A percentile compares a stretch with the other conserved stretches of the same genome.
Conservation (phyloP, 2,888 invertebrate species). For the Erebia palarica region DNA sequence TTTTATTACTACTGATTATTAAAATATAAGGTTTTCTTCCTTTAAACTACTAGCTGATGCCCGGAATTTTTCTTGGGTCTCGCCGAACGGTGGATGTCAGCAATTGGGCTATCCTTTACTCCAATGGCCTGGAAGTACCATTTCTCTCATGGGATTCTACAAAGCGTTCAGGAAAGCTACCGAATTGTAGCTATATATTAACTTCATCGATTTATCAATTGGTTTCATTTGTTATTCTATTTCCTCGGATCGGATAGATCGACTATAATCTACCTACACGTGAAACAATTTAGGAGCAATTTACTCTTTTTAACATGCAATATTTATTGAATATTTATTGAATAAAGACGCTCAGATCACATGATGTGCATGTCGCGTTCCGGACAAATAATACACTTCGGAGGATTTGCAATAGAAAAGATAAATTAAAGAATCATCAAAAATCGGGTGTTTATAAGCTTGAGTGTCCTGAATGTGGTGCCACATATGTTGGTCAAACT, state of each 20-base stretch:
- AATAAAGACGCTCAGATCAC: no score
- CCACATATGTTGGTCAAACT: no score
- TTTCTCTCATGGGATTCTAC: constrained; percentile 22
- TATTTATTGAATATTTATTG: no score
- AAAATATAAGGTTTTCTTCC: no score
- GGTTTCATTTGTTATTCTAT: constrained; percentile 10
- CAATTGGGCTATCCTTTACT: constrained; percentile 24
- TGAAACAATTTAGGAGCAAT: neutral
- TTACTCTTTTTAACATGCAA: neutral
- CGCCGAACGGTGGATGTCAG: constrained; percentile 17
- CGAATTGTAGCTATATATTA: constrained; percentile 14
- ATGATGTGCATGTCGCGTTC: no score
- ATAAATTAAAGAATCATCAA: no score
- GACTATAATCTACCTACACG: neutral
- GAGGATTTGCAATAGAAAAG: no score
- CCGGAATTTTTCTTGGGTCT: constrained; percentile 10
- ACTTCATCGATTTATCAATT: constrained; percentile 20
- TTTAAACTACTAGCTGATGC: no score
- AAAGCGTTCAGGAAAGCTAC: constrained; percentile 18
- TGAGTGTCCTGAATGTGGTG: no score
- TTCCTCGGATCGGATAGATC: neutral
- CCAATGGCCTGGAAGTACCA: constrained; percentile 22
- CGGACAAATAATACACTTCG: no score
- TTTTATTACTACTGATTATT: no score
- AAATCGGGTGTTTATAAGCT: no score